Percentiles rank a stretch among this genome's conserved stretches.
Evolutionary conservation across 1,140 invertebrate species (phyloP).

Genomic region (Pemphigus obesinymphae): DNA sequence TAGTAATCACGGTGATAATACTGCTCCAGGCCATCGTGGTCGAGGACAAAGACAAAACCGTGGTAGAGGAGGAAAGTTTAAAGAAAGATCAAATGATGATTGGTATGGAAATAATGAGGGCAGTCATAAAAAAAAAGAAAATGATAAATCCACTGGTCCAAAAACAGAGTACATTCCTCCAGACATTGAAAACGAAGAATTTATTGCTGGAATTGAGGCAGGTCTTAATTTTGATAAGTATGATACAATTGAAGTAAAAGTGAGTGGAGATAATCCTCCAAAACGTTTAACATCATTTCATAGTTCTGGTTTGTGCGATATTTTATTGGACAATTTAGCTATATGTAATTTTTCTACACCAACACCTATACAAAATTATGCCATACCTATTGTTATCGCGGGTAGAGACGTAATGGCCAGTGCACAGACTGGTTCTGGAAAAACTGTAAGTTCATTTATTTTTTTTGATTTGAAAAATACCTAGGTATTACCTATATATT

Average conservation of each 20-base stretch:
- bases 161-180: not conserved
- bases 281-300: conserved; percentile 65
- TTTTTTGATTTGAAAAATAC: too few species aligned
- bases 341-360: conserved; percentile 78
- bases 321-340: conserved; percentile 71
- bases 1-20: not conserved
- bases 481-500: too few species aligned
- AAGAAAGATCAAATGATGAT: conserved; percentile 51
- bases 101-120: not conserved
- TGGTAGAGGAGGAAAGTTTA: conserved; percentile 67
- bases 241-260: conserved; percentile 49
- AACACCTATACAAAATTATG: conserved; percentile 88
- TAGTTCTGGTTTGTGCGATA: conserved; percentile 60
- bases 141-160: not conserved
- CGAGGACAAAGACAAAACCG: conserved; percentile 58
- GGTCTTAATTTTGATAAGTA: conserved; percentile 78
- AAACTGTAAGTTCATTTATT: conserved; percentile 61
- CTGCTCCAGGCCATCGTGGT: not conserved
- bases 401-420: conserved; percentile 91
- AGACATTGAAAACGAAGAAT: conserved; percentile 13
- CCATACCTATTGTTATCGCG: conserved; percentile 74
- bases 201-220: conserved; percentile 56
- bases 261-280: conserved; percentile 64
- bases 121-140: not conserved
- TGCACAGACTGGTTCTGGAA: conserved; percentile 96